A percentile compares a stretch with the other conserved stretches of the same genome.
phyloP scores from a whole-genome alignment of 2,797 vertebrate genomes.

The Heterohyrax brucei region DNA sequence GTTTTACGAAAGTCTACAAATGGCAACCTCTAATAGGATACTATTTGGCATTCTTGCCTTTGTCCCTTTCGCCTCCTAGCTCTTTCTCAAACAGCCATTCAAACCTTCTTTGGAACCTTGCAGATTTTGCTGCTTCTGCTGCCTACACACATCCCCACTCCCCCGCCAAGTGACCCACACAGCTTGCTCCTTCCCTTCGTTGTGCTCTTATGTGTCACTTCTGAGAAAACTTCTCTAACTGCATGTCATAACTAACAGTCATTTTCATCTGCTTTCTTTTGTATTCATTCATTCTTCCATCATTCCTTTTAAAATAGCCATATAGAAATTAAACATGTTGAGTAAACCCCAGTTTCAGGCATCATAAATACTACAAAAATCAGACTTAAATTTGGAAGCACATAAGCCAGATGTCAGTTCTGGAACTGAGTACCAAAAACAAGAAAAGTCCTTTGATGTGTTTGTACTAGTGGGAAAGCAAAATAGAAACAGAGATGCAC shows the following conservation, averaged over 20 bases:
- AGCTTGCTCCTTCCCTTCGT: not conserved
- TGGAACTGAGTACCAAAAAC: not conserved
- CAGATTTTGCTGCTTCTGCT: not conserved
- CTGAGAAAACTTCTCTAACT: rapidly evolving
- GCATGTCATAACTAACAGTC: not conserved
- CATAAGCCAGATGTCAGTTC: not conserved
- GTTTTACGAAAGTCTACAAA: not conserved
- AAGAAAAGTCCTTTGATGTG: not conserved
- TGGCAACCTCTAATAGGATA: not conserved
- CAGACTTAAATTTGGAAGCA: not conserved
- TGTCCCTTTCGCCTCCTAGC: not conserved
- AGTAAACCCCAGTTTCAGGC: not conserved
- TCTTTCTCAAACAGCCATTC: not conserved
- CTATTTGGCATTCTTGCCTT: not conserved
- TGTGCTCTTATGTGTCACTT: not conserved
- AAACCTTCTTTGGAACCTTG: not conserved
- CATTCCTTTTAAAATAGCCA: not conserved
- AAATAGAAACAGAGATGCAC: not conserved
- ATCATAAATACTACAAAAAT: not conserved
- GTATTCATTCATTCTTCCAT: too few species aligned
- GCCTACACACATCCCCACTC: too few species aligned
- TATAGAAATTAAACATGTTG: not conserved
- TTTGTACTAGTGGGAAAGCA: slow-evolving; percentile 33
- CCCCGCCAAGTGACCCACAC: not conserved
- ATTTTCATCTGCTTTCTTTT: not conserved